phyloP scores from a whole-genome alignment of 2,113 vertebrate genomes.

The Oncorhynchus mykiss region DNA sequence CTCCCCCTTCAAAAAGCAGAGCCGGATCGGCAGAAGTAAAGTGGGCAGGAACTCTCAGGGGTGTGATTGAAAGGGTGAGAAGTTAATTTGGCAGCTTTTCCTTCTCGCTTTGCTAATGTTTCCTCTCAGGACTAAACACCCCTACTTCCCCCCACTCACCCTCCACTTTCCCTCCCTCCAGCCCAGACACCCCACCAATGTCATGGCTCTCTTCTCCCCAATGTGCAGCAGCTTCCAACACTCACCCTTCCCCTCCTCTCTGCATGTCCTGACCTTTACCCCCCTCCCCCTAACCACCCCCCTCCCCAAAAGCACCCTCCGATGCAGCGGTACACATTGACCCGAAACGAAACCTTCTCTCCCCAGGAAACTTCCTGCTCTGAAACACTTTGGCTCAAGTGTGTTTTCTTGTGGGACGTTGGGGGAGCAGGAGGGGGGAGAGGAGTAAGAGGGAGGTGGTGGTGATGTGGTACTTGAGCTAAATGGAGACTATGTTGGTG shows the following conservation, averaged over 20 bases:
- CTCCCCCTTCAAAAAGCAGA: constrained; percentile 67
- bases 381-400: constrained; percentile 99
- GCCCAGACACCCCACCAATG: constrained; percentile 45
- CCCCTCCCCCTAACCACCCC: constrained; percentile 55
- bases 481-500: constrained; percentile 76
- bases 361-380: constrained; percentile 98
- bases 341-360: constrained; percentile 96
- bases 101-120: constrained; percentile 97
- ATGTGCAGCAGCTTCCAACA: constrained; percentile 64
- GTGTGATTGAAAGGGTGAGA: constrained; percentile 99
- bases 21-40: constrained; percentile 84
- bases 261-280: constrained; percentile 16
- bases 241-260: constrained; percentile 51
- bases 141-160: constrained; percentile 71
- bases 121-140: constrained; percentile 83
- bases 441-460: constrained; percentile 55
- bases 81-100: constrained; percentile 99
- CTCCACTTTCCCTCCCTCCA: constrained; percentile 39
- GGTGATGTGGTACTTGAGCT: constrained; percentile 71
- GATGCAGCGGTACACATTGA: constrained; percentile 90
- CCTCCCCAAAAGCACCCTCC: constrained; percentile 72
- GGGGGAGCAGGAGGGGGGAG: constrained; percentile 57
- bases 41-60: constrained; percentile 94
- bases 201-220: constrained; percentile 18
- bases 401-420: constrained; percentile 91